Conservation (phyloP, 2,113 vertebrate genomes). For the Antennarius striatus region DNA sequence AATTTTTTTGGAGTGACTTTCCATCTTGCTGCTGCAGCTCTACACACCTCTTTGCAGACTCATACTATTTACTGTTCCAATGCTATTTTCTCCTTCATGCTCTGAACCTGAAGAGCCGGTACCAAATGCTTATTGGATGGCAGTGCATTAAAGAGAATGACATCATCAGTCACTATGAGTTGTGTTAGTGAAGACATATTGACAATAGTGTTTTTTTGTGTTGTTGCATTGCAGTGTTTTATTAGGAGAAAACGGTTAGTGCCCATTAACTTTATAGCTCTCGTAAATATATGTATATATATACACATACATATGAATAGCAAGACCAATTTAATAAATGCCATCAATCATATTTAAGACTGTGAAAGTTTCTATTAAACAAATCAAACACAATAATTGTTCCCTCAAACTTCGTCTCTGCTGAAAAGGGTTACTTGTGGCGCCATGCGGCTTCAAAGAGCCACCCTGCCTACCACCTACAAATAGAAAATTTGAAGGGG, state of each 20-base stretch:
- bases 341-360: slow-evolving; percentile 1
- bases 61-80: no score
- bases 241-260: slow-evolving; percentile 17
- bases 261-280: neutral
- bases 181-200: neutral
- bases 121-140: no score
- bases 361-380: neutral
- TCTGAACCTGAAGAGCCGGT: no score
- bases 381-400: slow-evolving; percentile 15
- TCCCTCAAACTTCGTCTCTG: slow-evolving; percentile 36
- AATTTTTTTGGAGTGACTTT: no score
- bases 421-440: slow-evolving; percentile 65
- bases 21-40: no score
- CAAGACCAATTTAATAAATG: neutral
- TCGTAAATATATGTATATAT: no score
- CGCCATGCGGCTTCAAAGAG: slow-evolving; percentile 73
- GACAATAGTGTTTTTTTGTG: neutral
- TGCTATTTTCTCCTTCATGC: no score
- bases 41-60: no score
- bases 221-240: neutral
- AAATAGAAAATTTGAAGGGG: slow-evolving; percentile 79
- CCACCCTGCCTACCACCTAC: slow-evolving; percentile 60
- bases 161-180: slow-evolving; percentile 6
- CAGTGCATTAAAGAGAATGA: no score
- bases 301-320: no score